Conservation (phyloP, 2,888 invertebrate species). For the Spilarctia lutea region DNA sequence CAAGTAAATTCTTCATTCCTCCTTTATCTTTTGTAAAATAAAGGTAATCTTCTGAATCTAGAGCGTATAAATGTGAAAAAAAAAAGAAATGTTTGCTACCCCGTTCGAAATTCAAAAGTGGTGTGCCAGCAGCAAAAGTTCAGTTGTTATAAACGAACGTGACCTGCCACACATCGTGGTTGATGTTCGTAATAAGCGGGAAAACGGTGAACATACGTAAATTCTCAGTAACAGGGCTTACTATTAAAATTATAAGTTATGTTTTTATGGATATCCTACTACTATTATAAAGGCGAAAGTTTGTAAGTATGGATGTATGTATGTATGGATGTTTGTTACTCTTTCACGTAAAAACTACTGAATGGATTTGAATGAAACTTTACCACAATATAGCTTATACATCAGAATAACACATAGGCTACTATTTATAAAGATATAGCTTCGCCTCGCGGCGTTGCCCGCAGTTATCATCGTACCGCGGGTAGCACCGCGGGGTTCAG, state of each 20-base stretch:
- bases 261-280: conserved; percentile 7
- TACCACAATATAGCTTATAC: too few species aligned
- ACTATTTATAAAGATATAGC: too few species aligned
- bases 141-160: conserved; percentile 71
- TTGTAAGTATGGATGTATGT: too few species aligned
- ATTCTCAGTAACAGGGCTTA: conserved; percentile 25
- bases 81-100: conserved; percentile 24
- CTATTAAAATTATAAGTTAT: conserved; percentile 18
- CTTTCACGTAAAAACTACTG: too few species aligned
- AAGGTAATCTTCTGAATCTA: background rate
- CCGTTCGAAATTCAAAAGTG: conserved; percentile 53
- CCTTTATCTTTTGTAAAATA: background rate
- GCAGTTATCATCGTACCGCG: too few species aligned
- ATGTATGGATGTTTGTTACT: too few species aligned
- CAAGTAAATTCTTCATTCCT: background rate
- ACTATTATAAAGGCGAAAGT: too few species aligned
- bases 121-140: conserved; percentile 65
- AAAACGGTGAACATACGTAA: conserved; percentile 37
- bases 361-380: too few species aligned
- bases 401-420: too few species aligned
- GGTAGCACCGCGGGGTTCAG: too few species aligned
- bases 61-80: conserved; percentile 10
- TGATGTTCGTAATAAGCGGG: conserved; percentile 45
- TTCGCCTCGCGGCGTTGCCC: too few species aligned
- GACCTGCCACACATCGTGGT: conserved; percentile 55